These are phyloP conservation scores for Mus spretus DNA, from an alignment of 2,797 vertebrate species.

Conservation along the genomic window DNA sequence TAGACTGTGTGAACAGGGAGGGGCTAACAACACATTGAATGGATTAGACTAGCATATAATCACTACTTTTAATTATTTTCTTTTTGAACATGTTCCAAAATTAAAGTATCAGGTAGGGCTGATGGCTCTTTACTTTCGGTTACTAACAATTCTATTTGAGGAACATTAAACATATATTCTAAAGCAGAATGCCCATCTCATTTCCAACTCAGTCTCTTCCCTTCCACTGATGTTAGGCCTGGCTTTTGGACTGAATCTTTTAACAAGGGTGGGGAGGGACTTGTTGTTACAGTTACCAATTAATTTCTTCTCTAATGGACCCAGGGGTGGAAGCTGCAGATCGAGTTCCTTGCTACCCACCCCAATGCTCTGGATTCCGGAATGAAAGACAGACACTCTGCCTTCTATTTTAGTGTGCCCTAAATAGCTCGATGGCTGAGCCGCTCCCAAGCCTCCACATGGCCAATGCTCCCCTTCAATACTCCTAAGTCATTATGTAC, in stretches of 20 bases:
- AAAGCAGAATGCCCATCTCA: not conserved
- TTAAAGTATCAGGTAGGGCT: not conserved
- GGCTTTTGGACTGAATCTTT: not conserved
- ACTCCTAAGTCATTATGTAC: not conserved
- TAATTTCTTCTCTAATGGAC: not conserved
- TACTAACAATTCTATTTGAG: conserved; percentile 50
- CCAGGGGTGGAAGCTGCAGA: not conserved
- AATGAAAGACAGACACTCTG: not conserved
- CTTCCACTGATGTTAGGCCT: not conserved
- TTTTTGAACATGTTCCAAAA: conserved; percentile 6
- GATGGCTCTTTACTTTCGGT: not conserved
- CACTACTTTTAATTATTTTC: conserved; percentile 55
- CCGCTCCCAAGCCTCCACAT: not conserved
- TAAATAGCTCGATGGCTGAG: not conserved
- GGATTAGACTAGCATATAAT: not conserved
- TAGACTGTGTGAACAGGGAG: not conserved
- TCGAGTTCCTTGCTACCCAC: not conserved
- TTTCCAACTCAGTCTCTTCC: conserved; percentile 2
- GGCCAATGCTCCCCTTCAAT: not conserved
- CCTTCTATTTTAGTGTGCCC: not conserved
- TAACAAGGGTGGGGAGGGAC: not conserved
- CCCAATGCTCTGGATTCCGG: not conserved
- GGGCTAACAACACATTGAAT: not conserved
- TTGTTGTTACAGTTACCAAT: not conserved
- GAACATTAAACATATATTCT: conserved; percentile 28